Evolutionary conservation across 1,140 invertebrate species (phyloP).

Genomic region (Ips nitidus): DNA sequence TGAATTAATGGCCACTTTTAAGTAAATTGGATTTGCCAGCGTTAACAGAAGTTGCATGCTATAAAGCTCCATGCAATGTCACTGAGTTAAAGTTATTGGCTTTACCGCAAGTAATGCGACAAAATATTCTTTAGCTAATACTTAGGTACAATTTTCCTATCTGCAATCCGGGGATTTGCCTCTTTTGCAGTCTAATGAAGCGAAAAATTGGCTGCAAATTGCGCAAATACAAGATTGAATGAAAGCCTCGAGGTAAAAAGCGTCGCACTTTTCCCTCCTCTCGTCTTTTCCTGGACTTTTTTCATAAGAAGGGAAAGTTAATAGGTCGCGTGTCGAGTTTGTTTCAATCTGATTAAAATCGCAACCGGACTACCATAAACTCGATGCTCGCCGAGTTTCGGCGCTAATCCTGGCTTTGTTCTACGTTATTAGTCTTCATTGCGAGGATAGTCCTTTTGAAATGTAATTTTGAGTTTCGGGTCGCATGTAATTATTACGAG

Average conservation of each 20-base stretch:
- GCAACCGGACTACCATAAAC: neutral
- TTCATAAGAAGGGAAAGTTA: no score
- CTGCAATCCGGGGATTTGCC: neutral
- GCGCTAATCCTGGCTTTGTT: slow-evolving; percentile 5
- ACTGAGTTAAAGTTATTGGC: no score
- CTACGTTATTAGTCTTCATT: slow-evolving; percentile 14
- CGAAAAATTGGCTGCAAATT: slow-evolving; percentile 1
- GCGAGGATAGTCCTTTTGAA: neutral
- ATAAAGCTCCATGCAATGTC: no score
- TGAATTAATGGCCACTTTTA: no score
- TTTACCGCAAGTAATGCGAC: no score
- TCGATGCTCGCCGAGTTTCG: neutral
- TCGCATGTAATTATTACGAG: slow-evolving; percentile 13
- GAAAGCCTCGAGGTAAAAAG: neutral
- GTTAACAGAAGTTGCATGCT: no score
- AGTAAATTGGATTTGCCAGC: no score
- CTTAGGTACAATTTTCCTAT: no score
- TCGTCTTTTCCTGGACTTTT: no score
- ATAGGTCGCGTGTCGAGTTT: neutral
- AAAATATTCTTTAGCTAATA: no score
- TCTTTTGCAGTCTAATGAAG: neutral
- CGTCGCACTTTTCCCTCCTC: neutral
- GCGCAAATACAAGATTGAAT: neutral
- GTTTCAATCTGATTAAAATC: neutral
- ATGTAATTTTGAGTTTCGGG: slow-evolving; percentile 16